These are phyloP conservation scores for Sinotaia quadrata DNA, from an alignment of 2,888 invertebrate genomes.

Conservation along the genomic window DNA sequence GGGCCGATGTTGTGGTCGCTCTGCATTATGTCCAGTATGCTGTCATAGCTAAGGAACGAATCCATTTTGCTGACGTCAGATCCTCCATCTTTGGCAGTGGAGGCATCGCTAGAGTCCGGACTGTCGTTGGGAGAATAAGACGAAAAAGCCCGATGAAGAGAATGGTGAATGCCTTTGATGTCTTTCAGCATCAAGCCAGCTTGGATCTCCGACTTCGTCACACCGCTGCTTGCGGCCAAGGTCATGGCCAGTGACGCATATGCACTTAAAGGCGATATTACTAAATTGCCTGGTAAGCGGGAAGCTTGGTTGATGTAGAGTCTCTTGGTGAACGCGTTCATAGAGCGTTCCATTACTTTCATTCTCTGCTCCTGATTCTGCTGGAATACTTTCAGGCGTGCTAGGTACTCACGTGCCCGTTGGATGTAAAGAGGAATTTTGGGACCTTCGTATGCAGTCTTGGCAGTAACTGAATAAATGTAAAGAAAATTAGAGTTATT, in stretches of 20 bases:
- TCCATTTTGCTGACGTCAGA: background rate
- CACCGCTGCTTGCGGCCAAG: conserved; percentile 9
- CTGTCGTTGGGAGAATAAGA: conserved; percentile 12
- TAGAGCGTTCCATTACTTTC: background rate
- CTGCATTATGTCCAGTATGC: background rate
- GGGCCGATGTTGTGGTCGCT: conserved; percentile 12
- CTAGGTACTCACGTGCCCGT: conserved; percentile 6
- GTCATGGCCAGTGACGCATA: conserved; percentile 23
- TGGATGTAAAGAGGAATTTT: conserved; percentile 14
- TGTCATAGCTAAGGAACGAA: background rate
- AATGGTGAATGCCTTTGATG: conserved; percentile 12
- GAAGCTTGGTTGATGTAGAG: conserved; percentile 12
- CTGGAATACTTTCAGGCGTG: conserved; percentile 13
- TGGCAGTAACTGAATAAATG: too few relatives aligned
- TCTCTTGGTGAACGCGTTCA: background rate
- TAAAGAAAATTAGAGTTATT: too few relatives aligned
- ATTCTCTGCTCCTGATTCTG: conserved; percentile 1
- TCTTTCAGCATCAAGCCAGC: background rate
- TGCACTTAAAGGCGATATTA: conserved; percentile 17
- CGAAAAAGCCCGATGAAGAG: conserved; percentile 10
- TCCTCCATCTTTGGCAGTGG: background rate
- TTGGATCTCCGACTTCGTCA: conserved; percentile 11
- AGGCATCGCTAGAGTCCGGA: background rate
- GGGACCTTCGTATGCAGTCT: too few relatives aligned
- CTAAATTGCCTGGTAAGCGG: conserved; percentile 4